Evolutionary conservation across 2,797 vertebrate species (phyloP).

Genomic region (Pitangus sulphuratus): DNA sequence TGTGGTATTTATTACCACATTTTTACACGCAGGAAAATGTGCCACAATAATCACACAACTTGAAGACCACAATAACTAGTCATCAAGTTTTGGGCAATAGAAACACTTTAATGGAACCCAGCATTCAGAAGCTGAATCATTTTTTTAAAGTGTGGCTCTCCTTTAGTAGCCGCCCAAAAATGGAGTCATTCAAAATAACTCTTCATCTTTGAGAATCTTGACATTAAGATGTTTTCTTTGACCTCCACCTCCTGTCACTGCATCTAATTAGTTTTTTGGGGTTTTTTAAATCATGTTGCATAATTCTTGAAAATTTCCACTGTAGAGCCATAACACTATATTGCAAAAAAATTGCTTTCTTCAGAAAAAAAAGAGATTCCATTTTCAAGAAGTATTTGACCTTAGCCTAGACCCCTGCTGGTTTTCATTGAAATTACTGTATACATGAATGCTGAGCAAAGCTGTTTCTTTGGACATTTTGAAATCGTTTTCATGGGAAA

Average conservation of each 20-base stretch:
- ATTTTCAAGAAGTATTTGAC: neutral
- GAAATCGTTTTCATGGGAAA: neutral
- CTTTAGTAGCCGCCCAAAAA: neutral
- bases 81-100: neutral
- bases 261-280: neutral
- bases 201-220: neutral
- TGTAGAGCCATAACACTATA: neutral
- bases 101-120: neutral
- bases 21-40: neutral
- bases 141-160: neutral
- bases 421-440: neutral
- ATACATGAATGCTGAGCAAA: neutral
- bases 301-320: neutral
- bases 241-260: neutral
- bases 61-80: neutral
- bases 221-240: neutral
- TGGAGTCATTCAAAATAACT: conserved; percentile 11
- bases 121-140: neutral
- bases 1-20: neutral
- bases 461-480: neutral
- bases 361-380: neutral
- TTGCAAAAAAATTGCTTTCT: neutral
- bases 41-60: neutral
- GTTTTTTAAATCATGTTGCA: neutral
- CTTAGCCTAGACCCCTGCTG: neutral